Conservation (phyloP, 2,888 invertebrate species). For the Drosophila meridionalis region DNA sequence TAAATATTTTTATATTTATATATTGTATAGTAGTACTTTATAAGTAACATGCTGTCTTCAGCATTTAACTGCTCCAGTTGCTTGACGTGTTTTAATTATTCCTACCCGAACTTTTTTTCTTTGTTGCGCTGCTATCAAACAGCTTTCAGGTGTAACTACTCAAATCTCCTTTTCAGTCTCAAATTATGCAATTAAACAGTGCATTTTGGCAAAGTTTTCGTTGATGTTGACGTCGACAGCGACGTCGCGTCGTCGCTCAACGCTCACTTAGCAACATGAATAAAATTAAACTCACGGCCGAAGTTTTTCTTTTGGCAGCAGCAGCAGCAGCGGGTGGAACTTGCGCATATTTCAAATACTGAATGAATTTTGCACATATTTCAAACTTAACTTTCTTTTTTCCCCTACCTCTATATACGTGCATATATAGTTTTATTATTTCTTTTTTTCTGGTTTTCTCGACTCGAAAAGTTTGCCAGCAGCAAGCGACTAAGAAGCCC, state of each 20-base stretch:
- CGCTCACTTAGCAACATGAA: conserved; percentile 80
- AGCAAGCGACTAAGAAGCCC: conserved; percentile 17
- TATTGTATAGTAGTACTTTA: neutral
- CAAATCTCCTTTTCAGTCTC: conserved; percentile 62
- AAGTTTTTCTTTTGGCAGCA: conserved; percentile 70
- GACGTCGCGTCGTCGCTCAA: conserved; percentile 56
- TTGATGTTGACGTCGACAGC: conserved; percentile 25
- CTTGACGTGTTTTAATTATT: conserved; percentile 13
- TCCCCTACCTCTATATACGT: neutral
- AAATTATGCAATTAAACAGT: conserved; percentile 80
- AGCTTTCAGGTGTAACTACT: conserved; percentile 65
- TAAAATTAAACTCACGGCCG: conserved; percentile 76
- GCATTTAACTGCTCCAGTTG: neutral
- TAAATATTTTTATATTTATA: neutral
- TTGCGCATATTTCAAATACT: conserved; percentile 78
- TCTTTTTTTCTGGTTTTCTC: conserved; percentile 23
- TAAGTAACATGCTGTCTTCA: neutral
- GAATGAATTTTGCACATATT: conserved; percentile 82
- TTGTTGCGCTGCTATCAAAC: conserved; percentile 13
- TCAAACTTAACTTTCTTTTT: conserved; percentile 69
- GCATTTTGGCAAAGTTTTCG: conserved; percentile 66
- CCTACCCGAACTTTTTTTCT: conserved; percentile 4
- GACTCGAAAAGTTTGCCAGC: conserved; percentile 54
- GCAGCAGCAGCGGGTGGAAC: conserved; percentile 44
- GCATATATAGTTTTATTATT: conserved; percentile 7